Evolutionary conservation across 1,140 invertebrate genomes (phyloP), one percentile per base, ranked within the genome.

Genomic region (Trichonephila clavipes): DNA sequence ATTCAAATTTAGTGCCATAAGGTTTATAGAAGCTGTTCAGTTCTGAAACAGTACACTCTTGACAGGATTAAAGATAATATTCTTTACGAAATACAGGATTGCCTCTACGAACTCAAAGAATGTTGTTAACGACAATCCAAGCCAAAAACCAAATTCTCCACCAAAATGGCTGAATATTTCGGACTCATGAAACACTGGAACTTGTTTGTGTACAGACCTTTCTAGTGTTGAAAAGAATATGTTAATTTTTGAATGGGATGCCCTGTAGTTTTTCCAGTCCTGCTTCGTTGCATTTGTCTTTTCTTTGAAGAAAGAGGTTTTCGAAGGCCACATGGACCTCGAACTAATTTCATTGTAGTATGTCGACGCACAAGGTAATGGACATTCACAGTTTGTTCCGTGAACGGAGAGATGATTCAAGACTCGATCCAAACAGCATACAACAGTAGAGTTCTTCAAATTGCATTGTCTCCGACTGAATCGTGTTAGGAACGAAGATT

Each of bases 101-200:
- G 12, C 12, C 40, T 93, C 91, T 10, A 93, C 28, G 34, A 93
- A 59, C 77, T 93, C 91, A 58, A 93, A 93, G 0, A 77, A 18
- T 0, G 66, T 66, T 10, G 16, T 44, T 19, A 93, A 12, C 7
- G 91, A 93, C 16, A 93, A 18, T 14, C 91, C 91, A 2, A 93
- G 51, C 82, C 82, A 93, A 1, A 93, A 19, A 16, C 91, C 91
- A 5, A 93, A 40, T 34, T 93, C 44, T 5, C 91, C 83, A 8
- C 91, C 91, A 2, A 93, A 51, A 59, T 87, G 83, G 28, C 91
- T 87, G 59, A 58, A 87, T 10, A 93, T 19, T 87, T 93, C 91
- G 10, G 91, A 93, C 40, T 59, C 40, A 61, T 87, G 34, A 40
- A 93, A 93, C 62, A 72, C 44, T 1, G 82, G n/a, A 19, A 51